Base-by-base conservation (phyloP, 2,797 vertebrate species). In the Chaenodraco wilsoni region DNA sequence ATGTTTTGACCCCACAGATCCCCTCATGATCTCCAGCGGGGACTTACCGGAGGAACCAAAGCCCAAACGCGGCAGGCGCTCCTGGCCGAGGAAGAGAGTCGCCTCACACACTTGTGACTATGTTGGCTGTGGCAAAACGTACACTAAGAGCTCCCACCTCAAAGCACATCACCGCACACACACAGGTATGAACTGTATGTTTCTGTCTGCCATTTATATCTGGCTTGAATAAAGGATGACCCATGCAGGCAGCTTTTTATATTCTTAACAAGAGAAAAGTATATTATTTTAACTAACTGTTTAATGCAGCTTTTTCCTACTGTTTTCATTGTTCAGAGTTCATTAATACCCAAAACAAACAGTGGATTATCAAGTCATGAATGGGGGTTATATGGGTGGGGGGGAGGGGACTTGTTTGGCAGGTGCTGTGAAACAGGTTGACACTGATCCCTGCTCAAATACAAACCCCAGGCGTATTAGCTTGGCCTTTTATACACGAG, bases 111-210 rank as follows among this genome's bases (percentile, higher is more conserved):
- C 96, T 1, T 99, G 98, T 0, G 97, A 99, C 89, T 99, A 98
- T 0, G 96, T 96, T 0, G 98, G 98, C 84, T 99, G 98, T 0
- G 98, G 98, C 50, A 99, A 99, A 91, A 99, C 98, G 0, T 99
- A 99, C 88, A 99, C 98, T 17, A 99, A 99, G 92, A 99, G 98
- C 87, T 99, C 98, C 41, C 98, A 99, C 88, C 96, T 99, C 78
- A 99, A 99, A 90, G 98, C 98, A 0, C 98, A 99, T 79, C 95
- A 99, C 87, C 95, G 98, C 85, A 99, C 98, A 9, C 98, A 99
- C 94, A 99, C 98, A 96, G 98, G 98, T 99, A 85, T 5, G 78
- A 21, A 17, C 62, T 37, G 23, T 3, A 8, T 16, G 51, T 33
- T 44, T 59, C 43, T 33, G 15, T 55, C 17, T 19, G 37, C 9